phyloP scores from a whole-genome alignment of 2,113 vertebrate species.

The Menidia beryllina region DNA sequence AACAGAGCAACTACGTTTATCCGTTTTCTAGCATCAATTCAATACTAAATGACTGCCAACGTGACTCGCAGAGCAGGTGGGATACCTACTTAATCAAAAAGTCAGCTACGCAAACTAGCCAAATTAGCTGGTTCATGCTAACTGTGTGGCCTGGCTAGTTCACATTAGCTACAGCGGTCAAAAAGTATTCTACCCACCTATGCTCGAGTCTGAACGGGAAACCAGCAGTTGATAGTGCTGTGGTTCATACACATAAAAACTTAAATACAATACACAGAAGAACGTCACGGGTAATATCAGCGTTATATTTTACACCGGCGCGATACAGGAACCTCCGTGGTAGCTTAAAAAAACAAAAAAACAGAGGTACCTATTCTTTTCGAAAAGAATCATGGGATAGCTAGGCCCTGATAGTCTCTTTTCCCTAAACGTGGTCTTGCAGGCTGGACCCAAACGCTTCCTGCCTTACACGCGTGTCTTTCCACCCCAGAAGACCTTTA shows the following conservation, averaged over 20 bases:
- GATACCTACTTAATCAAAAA: not conserved
- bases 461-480: too few species aligned
- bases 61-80: not conserved
- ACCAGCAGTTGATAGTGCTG: not conserved
- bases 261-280: conserved; percentile 24
- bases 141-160: conserved; percentile 60
- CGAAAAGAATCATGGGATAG: conserved; percentile 75
- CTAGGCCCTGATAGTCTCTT: fast-evolving
- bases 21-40: not conserved
- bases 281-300: not conserved
- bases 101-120: conserved; percentile 36
- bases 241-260: not conserved
- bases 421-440: conserved; percentile 28
- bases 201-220: not conserved
- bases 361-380: conserved; percentile 42
- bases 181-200: conserved; percentile 61
- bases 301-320: conserved; percentile 34
- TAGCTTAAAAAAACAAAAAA: conserved; percentile 47
- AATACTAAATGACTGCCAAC: not conserved
- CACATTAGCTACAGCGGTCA: conserved; percentile 43
- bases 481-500: too few species aligned
- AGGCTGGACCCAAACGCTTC: too few species aligned
- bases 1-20: not conserved
- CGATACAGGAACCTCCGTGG: conserved; percentile 6
- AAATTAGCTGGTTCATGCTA: conserved; percentile 55